Evolutionary conservation across 2,797 vertebrate species (phyloP), one percentile per base, ranked within the genome.

Genomic region (Buceros bicornis): DNA sequence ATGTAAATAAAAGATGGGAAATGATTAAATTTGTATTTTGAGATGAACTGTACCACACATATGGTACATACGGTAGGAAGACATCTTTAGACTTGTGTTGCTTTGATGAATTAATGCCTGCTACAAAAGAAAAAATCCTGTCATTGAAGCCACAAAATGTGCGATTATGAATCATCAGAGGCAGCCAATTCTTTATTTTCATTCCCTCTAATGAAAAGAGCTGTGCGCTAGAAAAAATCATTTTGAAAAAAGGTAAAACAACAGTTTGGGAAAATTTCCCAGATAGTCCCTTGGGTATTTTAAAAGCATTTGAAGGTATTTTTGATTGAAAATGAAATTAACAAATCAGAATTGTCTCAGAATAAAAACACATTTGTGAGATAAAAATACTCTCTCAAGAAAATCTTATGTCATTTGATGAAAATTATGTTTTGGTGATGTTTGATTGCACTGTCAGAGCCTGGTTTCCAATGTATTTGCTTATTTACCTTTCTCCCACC

Each of bases 31-130:
- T 82, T 92, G 35, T 95, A 67, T 60, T 35, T 94, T 62, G 65
- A 95, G 64, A 83, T 81, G 90, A 94, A 82, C 51, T 83, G 33
- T 14, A 64, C 53, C 45, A 21, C 43, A 48, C 53, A n/a, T 69
- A 25, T 0, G 1, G 37, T 40, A 40, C 37, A 40, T 40, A 40
- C 12, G 37, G 37, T 58, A 79, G 82, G 90, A 90, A 92, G 80
- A 94, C 81, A 95, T 64, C 54, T 90, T 95, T 90, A 94, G 69
- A 82, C 61, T 90, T 93, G 17, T 95, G 43, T 82, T 95, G 6
- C 61, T 92, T 94, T 92, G 93, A 84, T 62, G 95, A 95, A 96
- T 94, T 96, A 97, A 76, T 89, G 51, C 78, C 88, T 96, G 81
- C 89, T 95, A 53, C 57, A 89, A 92, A 72, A 85, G 57, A 87